Evolutionary conservation across 2,888 invertebrate species (phyloP), one percentile per base, ranked within the genome.

Genomic region (Philaethria dido): DNA sequence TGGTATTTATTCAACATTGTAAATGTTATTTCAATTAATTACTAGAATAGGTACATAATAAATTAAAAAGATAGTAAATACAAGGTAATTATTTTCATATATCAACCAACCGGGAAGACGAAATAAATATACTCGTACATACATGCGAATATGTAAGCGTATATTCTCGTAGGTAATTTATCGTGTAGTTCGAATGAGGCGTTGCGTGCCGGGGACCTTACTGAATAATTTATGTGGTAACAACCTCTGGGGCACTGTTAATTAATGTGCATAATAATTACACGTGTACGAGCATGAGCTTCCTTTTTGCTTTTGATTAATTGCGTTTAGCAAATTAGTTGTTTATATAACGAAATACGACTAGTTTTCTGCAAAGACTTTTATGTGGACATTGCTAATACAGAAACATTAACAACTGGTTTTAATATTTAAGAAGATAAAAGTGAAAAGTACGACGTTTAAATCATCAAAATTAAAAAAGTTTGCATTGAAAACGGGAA

Each of bases 191-290:
- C 69, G 66, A 70, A 77, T 74, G 74, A 78, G 77, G 76, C 77
- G 73, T 88, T 83, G 88, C 88, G 87, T 89, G 88, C 80, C 75
- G 71, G 73, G 74, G 77, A 79, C 78, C 76, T 76, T 80, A 78
- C 79, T 84, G 84, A 86, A 87, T 90, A 87, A 89, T 87, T 81
- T 85, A 88, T 86, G 78, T 81, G 80, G 81, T 77, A 80, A 77
- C 80, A 77, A 81, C 80, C 82, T 81, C 80, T 73, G 68, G 77
- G 76, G 76, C 79, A 75, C 78, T 76, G 83, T 87, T 92, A 91
- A 92, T 92, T 90, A 91, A 91, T 92, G 91, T 91, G 89, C 89
- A 91, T 91, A 92, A 89, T 91, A 91, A 92, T 90, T 88, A 89
- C 84, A 85, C 86, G 80, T 86, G 87, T 86, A 88, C 86, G 83